phyloP scores from a whole-genome alignment of 2,113 vertebrate species.

The Thomomys bottae region DNA sequence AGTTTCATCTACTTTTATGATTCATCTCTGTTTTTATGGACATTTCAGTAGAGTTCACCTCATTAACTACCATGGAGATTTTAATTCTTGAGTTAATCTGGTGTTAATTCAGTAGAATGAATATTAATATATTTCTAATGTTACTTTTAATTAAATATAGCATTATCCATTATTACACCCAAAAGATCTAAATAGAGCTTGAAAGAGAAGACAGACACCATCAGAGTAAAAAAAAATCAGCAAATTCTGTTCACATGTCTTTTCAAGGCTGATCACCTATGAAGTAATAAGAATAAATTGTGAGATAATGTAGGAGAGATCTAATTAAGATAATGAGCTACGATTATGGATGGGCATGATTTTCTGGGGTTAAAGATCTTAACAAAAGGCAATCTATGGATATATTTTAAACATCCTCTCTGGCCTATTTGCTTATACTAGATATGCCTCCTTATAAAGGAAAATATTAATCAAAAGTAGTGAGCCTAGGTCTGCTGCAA shows the following conservation, averaged over 20 bases:
- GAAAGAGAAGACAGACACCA: conserved; percentile 82
- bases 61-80: conserved; percentile 82
- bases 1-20: conserved; percentile 78
- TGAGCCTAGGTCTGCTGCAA: conserved; percentile 48
- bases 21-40: conserved; percentile 83
- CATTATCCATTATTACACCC: conserved; percentile 85
- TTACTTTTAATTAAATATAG: conserved; percentile 88
- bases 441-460: conserved; percentile 57
- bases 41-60: conserved; percentile 75
- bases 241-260: conserved; percentile 84
- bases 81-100: conserved; percentile 81
- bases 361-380: conserved; percentile 86
- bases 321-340: conserved; percentile 91
- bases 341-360: conserved; percentile 85
- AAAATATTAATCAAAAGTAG: conserved; percentile 75
- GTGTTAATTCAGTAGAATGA: conserved; percentile 81
- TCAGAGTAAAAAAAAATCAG: conserved; percentile 84
- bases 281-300: conserved; percentile 88
- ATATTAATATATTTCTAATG: conserved; percentile 83
- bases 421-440: conserved; percentile 74
- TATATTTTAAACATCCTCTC: conserved; percentile 77
- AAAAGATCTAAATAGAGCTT: conserved; percentile 85
- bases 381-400: conserved; percentile 83
- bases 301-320: conserved; percentile 88
- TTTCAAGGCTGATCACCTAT: conserved; percentile 85